phyloP scores from a whole-genome alignment of 2,888 invertebrate genomes.

The Aplocera efformata region DNA sequence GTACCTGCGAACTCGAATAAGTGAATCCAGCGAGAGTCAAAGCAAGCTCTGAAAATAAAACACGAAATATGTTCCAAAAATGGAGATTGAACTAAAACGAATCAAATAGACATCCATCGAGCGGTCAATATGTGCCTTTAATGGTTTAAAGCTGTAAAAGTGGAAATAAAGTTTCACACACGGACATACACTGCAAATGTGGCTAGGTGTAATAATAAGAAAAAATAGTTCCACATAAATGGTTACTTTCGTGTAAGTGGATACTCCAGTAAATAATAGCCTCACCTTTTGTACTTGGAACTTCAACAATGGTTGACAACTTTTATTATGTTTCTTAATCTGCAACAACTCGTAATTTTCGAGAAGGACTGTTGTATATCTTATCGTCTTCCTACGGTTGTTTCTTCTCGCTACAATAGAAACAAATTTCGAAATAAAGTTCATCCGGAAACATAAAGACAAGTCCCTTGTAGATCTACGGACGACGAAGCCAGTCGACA shows the following conservation, averaged over 20 bases:
- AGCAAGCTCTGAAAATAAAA: conserved; percentile 12
- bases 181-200: too few relatives aligned
- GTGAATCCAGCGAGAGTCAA: conserved; percentile 1
- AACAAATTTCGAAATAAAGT: conserved; percentile 5
- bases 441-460: conserved; percentile 9
- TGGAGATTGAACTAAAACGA: conserved; percentile 10
- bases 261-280: conserved; percentile 33
- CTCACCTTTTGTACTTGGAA: conserved; percentile 36
- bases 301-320: conserved; percentile 26
- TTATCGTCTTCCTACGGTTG: neutral
- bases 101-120: conserved; percentile 17
- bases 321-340: conserved; percentile 27
- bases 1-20: conserved; percentile 12
- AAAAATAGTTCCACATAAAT: conserved; percentile 35
- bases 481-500: conserved; percentile 3
- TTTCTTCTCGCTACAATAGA: conserved; percentile 3
- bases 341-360: conserved; percentile 3
- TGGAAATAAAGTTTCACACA: conserved; percentile 14
- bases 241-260: conserved; percentile 33
- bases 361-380: neutral
- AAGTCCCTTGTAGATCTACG: neutral
- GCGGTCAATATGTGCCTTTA: conserved; percentile 7
- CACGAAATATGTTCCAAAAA: conserved; percentile 10
- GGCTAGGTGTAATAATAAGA: conserved; percentile 35
- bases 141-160: conserved; percentile 24